Conservation (phyloP, 1,140 invertebrate species). For the Sitobion miscanthi region DNA sequence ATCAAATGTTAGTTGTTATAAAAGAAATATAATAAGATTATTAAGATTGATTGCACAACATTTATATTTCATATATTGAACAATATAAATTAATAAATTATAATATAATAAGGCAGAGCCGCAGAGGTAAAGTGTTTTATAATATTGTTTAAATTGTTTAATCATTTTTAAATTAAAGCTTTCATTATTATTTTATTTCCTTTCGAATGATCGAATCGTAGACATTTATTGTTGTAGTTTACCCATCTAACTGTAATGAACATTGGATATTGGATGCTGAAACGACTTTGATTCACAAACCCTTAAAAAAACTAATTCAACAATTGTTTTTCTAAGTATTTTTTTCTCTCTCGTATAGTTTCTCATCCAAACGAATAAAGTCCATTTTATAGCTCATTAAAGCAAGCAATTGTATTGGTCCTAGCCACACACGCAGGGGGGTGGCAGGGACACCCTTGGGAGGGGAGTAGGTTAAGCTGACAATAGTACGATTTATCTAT, state of each 20-base stretch:
- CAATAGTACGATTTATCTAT: conserved; percentile 14
- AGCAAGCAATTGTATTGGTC: not conserved
- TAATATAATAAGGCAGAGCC: not conserved
- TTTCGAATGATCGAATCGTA: not conserved
- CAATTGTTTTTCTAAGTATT: not conserved
- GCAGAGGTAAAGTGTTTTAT: not conserved
- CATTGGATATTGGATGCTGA: not conserved
- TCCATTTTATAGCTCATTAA: conserved; percentile 32
- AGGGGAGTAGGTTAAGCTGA: not conserved
- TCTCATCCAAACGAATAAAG: conserved; percentile 7
- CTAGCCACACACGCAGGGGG: not conserved
- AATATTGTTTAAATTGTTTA: not conserved
- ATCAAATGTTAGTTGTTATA: not conserved
- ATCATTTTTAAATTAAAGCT: not conserved
- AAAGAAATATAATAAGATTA: not conserved
- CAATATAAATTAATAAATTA: too few species aligned
- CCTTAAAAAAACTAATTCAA: not conserved
- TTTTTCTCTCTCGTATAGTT: not conserved
- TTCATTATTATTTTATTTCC: not conserved
- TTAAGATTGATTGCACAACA: not conserved
- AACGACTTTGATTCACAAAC: not conserved
- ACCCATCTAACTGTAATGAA: not conserved
- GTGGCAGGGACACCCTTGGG: not conserved
- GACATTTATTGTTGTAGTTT: not conserved
- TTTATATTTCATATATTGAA: not conserved